Evolutionary conservation across 1,140 invertebrate species (phyloP).

Genomic region (Cydia strobilella): DNA sequence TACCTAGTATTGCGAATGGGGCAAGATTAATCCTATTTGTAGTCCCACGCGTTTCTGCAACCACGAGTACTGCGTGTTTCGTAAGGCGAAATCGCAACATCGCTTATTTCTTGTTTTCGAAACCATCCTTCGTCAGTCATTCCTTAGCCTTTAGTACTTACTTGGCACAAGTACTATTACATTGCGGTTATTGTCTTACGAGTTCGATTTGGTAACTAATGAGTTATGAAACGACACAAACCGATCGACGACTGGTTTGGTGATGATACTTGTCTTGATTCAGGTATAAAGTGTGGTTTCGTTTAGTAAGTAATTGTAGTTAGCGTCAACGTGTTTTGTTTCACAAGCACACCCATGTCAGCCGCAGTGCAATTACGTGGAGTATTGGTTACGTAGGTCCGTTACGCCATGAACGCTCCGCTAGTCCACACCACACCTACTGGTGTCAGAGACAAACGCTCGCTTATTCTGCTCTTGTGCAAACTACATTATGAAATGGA

Average conservation of each 20-base stretch:
- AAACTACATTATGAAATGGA: constrained; percentile 73
- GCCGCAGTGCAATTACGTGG: constrained; percentile 23
- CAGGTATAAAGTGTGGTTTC: constrained; percentile 7
- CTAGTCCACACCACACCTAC: constrained; percentile 30
- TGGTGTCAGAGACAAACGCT: constrained; percentile 54
- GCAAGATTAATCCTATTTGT: constrained; percentile 74
- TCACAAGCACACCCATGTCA: constrained; percentile 27
- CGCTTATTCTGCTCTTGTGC: constrained; percentile 64
- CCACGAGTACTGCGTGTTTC: constrained; percentile 71
- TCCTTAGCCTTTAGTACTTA: constrained; percentile 62
- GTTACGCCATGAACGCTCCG: constrained; percentile 24
- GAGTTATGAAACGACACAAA: constrained; percentile 22
- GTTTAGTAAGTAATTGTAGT: constrained; percentile 28
- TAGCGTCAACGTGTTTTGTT: constrained; percentile 24
- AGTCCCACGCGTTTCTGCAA: constrained; percentile 75
- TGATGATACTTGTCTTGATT: constrained; percentile 2
- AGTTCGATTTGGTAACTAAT: constrained; percentile 32
- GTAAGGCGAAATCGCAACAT: constrained; percentile 76
- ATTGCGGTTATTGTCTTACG: constrained; percentile 47
- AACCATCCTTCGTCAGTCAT: constrained; percentile 72
- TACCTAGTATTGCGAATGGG: constrained; percentile 39
- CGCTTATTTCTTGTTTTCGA: constrained; percentile 78
- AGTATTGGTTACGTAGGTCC: constrained; percentile 23
- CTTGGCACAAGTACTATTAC: constrained; percentile 52
- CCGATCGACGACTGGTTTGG: constrained; percentile 7